A percentile compares a stretch with the other conserved stretches of the same genome.
Evolutionary conservation across 2,888 invertebrate species (phyloP).

Genomic region (Leptarthrus brevirostris): DNA sequence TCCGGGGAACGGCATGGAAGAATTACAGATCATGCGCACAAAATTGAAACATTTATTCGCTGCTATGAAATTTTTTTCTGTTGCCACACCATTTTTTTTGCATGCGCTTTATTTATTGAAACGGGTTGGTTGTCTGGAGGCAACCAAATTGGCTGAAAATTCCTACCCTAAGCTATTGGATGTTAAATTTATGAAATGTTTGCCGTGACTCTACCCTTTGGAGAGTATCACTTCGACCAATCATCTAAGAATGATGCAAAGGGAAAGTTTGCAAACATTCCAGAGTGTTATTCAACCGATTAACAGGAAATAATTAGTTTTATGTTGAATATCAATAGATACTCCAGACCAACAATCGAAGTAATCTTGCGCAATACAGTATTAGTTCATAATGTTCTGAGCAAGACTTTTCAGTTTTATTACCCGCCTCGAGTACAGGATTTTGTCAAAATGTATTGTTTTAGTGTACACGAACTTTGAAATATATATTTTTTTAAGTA

Average conservation of each 20-base stretch:
- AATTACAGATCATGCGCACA: no score
- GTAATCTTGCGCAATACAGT: conserved; percentile 68
- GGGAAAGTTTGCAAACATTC: conserved; percentile 65
- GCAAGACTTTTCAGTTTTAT: conserved; percentile 59
- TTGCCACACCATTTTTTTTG: no score
- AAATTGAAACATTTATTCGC: no score
- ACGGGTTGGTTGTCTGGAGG: no score
- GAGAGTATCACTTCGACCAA: conserved; percentile 68
- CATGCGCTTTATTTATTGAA: no score
- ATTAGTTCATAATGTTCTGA: conserved; percentile 63
- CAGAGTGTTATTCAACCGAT: conserved; percentile 63
- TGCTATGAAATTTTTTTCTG: no score
- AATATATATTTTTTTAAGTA: no score
- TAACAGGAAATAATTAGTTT: conserved; percentile 68
- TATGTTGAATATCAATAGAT: conserved; percentile 69
- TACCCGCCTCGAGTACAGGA: conserved; percentile 53
- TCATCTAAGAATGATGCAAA: conserved; percentile 69
- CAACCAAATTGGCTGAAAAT: no score
- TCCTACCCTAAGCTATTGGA: no score
- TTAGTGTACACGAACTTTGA: no score
- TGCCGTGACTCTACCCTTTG: conserved; percentile 69
- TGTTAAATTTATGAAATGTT: conserved; percentile 77
- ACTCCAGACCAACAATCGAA: conserved; percentile 68
- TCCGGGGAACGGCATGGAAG: no score
- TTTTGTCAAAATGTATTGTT: conserved; percentile 52